These are phyloP conservation scores for Myrmecophaga tridactyla DNA, from an alignment of 2,113 vertebrate genomes.

Conservation along the genomic window DNA sequence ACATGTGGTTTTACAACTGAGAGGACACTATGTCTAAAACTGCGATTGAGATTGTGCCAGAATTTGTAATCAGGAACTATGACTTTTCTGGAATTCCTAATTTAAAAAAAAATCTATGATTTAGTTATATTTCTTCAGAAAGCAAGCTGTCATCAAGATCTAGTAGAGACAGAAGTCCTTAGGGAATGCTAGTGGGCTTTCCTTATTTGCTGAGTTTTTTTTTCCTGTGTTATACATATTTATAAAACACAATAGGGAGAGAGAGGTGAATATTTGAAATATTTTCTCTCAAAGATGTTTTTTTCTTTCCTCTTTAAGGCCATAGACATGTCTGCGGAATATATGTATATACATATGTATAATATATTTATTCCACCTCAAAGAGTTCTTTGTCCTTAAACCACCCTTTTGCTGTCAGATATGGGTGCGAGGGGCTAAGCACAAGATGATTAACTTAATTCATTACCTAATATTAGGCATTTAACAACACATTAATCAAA, in stretches of 20 bases:
- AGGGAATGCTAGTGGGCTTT: not conserved
- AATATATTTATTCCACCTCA: not conserved
- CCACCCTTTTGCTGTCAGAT: not conserved
- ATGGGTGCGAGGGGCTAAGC: not conserved
- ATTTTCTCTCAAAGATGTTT: not conserved
- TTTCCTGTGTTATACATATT: slow-evolving; percentile 24
- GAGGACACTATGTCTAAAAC: slow-evolving; percentile 61
- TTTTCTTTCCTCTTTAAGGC: not conserved
- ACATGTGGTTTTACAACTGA: slow-evolving; percentile 59
- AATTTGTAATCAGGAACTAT: slow-evolving; percentile 50
- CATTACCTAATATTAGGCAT: not conserved
- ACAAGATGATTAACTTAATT: slow-evolving; percentile 9
- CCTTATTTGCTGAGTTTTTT: slow-evolving; percentile 36
- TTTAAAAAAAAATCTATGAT: not conserved
- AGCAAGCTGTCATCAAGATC: slow-evolving; percentile 45
- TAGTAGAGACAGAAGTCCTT: slow-evolving; percentile 26
- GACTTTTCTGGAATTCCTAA: slow-evolving; percentile 65
- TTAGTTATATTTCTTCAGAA: slow-evolving; percentile 69
- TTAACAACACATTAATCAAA: slow-evolving; percentile 50
- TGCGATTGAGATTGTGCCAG: slow-evolving; percentile 53
- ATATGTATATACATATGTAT: no score
- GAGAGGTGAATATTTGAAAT: not conserved
- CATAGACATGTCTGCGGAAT: not conserved
- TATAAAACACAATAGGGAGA: slow-evolving; percentile 27
- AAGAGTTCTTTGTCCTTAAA: not conserved